phyloP scores from a whole-genome alignment of 2,113 vertebrate species.

The Tylochromis polylepis region DNA sequence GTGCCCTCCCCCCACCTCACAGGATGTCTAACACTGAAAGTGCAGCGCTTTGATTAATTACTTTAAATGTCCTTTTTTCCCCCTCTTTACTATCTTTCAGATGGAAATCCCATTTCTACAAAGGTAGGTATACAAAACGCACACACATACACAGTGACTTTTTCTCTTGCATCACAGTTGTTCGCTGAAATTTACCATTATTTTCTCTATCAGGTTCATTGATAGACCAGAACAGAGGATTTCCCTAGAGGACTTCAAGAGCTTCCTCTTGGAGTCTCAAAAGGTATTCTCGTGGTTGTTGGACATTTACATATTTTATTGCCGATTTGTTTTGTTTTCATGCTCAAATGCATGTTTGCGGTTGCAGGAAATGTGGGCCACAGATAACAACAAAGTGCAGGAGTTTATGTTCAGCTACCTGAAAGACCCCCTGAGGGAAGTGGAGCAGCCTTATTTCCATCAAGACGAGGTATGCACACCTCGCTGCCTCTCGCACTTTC shows the following conservation, averaged over 20 bases:
- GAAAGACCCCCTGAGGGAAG: constrained; percentile 92
- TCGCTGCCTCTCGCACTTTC: background rate
- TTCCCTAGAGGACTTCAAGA: constrained; percentile 85
- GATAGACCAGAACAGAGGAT: constrained; percentile 84
- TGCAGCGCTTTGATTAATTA: background rate
- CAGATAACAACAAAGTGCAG: constrained; percentile 83
- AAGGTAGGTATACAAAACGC: constrained; percentile 53
- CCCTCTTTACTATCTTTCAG: constrained; percentile 64
- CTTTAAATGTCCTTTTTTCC: background rate
- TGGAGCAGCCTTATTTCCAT: constrained; percentile 90
- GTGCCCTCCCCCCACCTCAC: constrained; percentile 4
- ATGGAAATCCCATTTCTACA: constrained; percentile 87
- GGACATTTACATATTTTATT: background rate
- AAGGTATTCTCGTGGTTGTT: constrained; percentile 70
- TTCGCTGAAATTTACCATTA: background rate
- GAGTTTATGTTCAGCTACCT: constrained; percentile 94
- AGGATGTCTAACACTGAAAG: constrained; percentile 12
- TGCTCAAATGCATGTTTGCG: background rate
- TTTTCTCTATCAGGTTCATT: constrained; percentile 70
- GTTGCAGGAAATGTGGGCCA: constrained; percentile 87
- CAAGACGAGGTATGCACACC: constrained; percentile 82
- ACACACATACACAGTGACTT: background rate
- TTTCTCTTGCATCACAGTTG: background rate
- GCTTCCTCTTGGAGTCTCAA: constrained; percentile 87
- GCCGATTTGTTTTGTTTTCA: background rate